Base-by-base conservation (phyloP, 2,797 vertebrate species). In the Gymnoscopelus microlampas region DNA sequence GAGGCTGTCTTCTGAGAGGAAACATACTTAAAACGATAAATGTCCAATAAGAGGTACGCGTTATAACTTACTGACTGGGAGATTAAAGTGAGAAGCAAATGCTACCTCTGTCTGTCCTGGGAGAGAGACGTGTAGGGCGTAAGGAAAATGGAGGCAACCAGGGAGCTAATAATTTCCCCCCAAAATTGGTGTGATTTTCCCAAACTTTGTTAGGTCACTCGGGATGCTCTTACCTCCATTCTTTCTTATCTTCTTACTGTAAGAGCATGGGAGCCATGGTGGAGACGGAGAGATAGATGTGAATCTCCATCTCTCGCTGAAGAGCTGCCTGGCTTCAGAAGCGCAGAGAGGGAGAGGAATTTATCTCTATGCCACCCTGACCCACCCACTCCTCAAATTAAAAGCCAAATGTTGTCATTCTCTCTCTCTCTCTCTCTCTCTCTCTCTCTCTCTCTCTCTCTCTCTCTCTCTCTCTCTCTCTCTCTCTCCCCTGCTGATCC, bases 41-140 rank as follows among this genome's bases (percentile, higher is more conserved):
- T 65, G 39, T 32, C 53, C n/a, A 69, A 54, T 54, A 9, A 50
- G 63, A 47, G 32, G 32, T 23, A 35, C 15, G 60, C n/a, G 29
- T 78, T 73, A 82, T 76, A 64, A 62, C 29, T 19, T 80, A 82
- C 62, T 63, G 71, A 84, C 79, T 77, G 58, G 59, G 51, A 79
- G 74, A 78, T 76, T 5, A 48, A 57, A 63, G 71, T 63, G 60
- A 71, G 54, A 56, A 32, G 59, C 53, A 8, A 55, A 60, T 70
- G 57, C 29, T 44, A 48, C 0, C 3, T 29, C 26, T 60, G 8
- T 66, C 3, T 59, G 63, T 70, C 60, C 57, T 57, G 61, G 15
- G 49, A 69, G 39, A 76, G 39, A 58, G 32, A 29, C 24, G 53
- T 19, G 48, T 12, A 64, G 50, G 19, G 24, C 26, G 26, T 29